Evolutionary conservation across 1,140 invertebrate genomes (phyloP), one percentile per base, ranked within the genome.

Genomic region (Lutraria rhynchaena): DNA sequence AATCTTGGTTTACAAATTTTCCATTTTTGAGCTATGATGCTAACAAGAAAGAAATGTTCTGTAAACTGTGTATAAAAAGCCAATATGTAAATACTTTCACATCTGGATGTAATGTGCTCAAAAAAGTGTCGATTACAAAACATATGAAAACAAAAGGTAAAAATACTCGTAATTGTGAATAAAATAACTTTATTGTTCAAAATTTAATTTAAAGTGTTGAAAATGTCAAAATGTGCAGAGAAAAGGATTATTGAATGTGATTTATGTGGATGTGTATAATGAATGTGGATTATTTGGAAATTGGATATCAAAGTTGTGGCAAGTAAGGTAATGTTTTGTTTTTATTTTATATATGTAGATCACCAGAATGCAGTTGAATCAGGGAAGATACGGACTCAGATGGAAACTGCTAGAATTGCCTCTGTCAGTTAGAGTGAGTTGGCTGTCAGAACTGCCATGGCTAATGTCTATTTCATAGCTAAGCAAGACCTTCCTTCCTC

Each of bases 271-370:
- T 69, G 22, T 46, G 22, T 24, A 27, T 17, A 4, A 35, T 2
- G n/a, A 37, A n/a, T n/a, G n/a, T n/a, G n/a, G n/a, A n/a, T n/a
- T n/a, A n/a, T n/a, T n/a, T n/a, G n/a, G n/a, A n/a, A n/a, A n/a
- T n/a, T n/a, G n/a, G n/a, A n/a, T n/a, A n/a, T n/a, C n/a, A n/a
- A n/a, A n/a, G n/a, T n/a, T n/a, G n/a, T n/a, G n/a, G 46, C 44
- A 4, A 69, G 29, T 11, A 69, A 46, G 46, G 46, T 69, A 46
- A 46, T 69, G 7, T 46, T 49, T 69, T n/a, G n/a, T n/a, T n/a
- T 69, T 69, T n/a, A 46, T 49, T 41, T 69, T 69, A 29, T 49
- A 27, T 69, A 27, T 65, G 19, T 44, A 65, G 61, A 65, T 65
- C 31, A 65, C 37, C 15, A 46, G 46, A 69, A 69, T 46, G 63